These are phyloP conservation scores for Notamacropus eugenii DNA, from an alignment of 2,797 vertebrate genomes.

Conservation along the genomic window DNA sequence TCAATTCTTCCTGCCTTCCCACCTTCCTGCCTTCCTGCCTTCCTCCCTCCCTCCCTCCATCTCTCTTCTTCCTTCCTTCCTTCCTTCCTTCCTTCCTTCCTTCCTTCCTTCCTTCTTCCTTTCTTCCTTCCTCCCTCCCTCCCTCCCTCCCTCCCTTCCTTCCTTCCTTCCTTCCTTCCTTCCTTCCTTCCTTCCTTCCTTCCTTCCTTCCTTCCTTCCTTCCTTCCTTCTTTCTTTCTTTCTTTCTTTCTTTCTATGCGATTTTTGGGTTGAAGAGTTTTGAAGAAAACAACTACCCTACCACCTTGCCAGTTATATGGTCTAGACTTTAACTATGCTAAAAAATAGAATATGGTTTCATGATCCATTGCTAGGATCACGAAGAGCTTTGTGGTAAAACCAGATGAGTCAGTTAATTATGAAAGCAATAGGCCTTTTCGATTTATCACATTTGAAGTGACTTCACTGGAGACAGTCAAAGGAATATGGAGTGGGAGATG, in stretches of 20 bases:
- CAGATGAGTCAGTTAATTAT: not conserved
- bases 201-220: too few species aligned
- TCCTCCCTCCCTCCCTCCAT: too few species aligned
- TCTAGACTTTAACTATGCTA: not conserved
- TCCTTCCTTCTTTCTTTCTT: too few species aligned
- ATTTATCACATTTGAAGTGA: not conserved
- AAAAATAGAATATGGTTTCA: not conserved
- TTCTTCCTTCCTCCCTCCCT: too few species aligned
- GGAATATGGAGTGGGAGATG: not conserved
- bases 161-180: too few species aligned
- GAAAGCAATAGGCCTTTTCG: not conserved
- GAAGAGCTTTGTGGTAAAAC: not conserved
- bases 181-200: too few species aligned
- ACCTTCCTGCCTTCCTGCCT: too few species aligned
- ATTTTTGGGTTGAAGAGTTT: not conserved
- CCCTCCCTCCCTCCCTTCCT: too few species aligned
- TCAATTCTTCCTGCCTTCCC: not conserved
- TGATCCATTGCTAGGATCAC: not conserved
- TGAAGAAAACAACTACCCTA: not conserved
- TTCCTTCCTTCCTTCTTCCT: too few species aligned
- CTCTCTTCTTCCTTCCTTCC: too few species aligned
- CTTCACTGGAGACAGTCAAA: not conserved
- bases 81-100: too few species aligned
- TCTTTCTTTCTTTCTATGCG: not conserved
- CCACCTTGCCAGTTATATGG: not conserved